Base-by-base conservation (phyloP, 1,140 invertebrate species). In the Danaus plexippus region DNA sequence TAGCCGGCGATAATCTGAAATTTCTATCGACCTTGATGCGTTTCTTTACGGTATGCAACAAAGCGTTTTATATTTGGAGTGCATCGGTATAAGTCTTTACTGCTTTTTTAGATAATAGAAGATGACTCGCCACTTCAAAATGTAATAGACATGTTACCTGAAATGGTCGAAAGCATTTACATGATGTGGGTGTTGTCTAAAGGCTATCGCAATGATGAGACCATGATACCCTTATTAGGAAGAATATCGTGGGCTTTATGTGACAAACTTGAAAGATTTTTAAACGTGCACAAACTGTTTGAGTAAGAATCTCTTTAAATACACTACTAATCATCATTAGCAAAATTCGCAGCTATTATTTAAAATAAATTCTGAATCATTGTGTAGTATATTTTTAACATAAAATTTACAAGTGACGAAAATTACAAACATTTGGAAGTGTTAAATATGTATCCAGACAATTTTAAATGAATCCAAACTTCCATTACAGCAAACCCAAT, bases 151-250 rank as follows among this genome's bases (percentile, higher is more conserved):
- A 89, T 90, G 2, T 89, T 98, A 43, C 92, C 93, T 4, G 89
- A 91, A 46, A 80, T 97, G 51, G 93, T 96, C 87, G 93, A 95
- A 68, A 93, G 93, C 10, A 80, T 97, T 13, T 90, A 92, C 64
- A 93, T 96, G 88, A 92, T 97, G 63, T 95, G 94, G 94, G 89
- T 94, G 12, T 88, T 95, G 22, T 95, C 94, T 0, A 89, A 91
- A 50, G 92, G 93, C 66, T 95, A 93, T 69, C 90, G 90, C 10
- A 89, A 71, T 0, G 94, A 95, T 69, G 92, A 94, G 45, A 89
- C 90, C 47, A 95, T 95, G 92, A 88, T 92, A 10, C 90, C 92
- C 0, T 79, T 97, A 4, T 89, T 97, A 74, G 91, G 92, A 52
- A 90, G 92, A 62, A 94, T 97, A 71, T 94, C 94, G 0, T 94